Percentiles rank a stretch among this genome's conserved stretches.
phyloP scores from a whole-genome alignment of 2,113 vertebrate species.

The Vulpes lagopus region DNA sequence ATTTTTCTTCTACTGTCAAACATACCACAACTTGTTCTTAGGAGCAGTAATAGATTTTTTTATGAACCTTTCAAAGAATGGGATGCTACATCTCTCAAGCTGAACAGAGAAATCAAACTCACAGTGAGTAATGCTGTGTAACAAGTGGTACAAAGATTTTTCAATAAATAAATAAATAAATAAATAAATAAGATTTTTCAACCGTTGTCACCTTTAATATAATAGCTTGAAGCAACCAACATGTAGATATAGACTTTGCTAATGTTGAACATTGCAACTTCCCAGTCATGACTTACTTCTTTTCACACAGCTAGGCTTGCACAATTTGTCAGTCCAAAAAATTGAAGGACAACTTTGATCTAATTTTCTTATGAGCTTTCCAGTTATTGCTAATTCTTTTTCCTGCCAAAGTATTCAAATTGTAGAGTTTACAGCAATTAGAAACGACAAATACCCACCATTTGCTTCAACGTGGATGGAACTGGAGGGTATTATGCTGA shows the following conservation, averaged over 20 bases:
- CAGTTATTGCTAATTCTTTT: not conserved
- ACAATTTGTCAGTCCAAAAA: not conserved
- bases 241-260: too few species aligned
- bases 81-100: fast-evolving
- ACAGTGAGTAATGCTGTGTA: not conserved
- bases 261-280: not conserved
- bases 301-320: not conserved
- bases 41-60: not conserved
- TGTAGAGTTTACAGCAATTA: not conserved
- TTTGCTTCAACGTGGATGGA: too few species aligned
- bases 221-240: not conserved
- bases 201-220: not conserved
- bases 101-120: not conserved
- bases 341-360: not conserved
- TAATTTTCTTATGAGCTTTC: not conserved
- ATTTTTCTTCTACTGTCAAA: not conserved
- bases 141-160: not conserved
- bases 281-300: not conserved
- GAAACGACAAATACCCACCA: too few species aligned
- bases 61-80: not conserved
- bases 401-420: not conserved
- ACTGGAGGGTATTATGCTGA: too few species aligned
- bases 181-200: not conserved
- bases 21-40: not conserved
- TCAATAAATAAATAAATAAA: too few species aligned